These are phyloP conservation scores for Nycticebus coucang DNA, from an alignment of 2,113 vertebrate species.

Conservation along the genomic window DNA sequence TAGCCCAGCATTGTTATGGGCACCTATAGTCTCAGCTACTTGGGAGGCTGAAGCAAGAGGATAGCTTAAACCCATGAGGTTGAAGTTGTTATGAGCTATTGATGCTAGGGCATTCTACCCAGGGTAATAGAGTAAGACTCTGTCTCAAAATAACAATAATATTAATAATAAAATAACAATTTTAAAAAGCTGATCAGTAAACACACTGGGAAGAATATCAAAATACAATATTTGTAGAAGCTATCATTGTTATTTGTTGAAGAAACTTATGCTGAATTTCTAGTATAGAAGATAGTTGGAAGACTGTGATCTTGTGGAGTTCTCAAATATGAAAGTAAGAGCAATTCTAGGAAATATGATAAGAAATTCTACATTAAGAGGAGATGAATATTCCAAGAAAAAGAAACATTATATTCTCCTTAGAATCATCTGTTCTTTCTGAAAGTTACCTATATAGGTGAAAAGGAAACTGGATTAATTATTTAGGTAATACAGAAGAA, in stretches of 20 bases:
- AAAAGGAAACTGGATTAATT: constrained; percentile 6
- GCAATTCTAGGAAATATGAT: neutral
- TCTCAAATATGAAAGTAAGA: constrained; percentile 4
- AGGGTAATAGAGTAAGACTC: too few species aligned
- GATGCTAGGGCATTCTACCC: too few species aligned
- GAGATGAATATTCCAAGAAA: neutral
- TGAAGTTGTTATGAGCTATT: too few species aligned
- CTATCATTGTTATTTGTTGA: neutral
- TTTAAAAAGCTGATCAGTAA: neutral
- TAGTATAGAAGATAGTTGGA: neutral
- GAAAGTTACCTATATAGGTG: neutral
- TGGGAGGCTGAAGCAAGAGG: too few species aligned
- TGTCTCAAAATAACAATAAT: neutral
- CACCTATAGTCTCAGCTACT: too few species aligned
- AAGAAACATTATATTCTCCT: neutral
- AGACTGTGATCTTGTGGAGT: neutral
- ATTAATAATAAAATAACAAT: constrained; percentile 6
- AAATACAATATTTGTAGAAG: neutral
- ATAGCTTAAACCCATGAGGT: too few species aligned
- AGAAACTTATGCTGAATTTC: neutral
- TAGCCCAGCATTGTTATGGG: too few species aligned
- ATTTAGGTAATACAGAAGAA: neutral
- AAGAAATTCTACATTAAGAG: neutral
- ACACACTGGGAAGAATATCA: neutral
- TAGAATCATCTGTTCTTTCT: neutral